Evolutionary conservation across 1,140 invertebrate species (phyloP), one percentile per base, ranked within the genome.

Genomic region (Scaptomyza graminum): DNA sequence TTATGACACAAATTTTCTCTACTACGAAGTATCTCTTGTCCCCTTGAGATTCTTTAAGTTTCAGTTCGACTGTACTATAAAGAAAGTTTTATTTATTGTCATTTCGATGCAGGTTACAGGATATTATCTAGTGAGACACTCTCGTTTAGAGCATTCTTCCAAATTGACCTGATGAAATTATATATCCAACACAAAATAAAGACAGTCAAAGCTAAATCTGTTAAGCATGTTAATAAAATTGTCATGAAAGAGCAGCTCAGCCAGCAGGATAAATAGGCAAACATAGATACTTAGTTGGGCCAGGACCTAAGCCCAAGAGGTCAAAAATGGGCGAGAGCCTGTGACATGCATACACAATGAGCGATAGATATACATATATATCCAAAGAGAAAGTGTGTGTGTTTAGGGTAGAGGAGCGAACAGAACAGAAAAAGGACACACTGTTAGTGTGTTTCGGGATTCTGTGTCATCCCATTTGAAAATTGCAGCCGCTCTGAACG

Each of bases 171-270:
- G 31, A 46, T 11, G 16, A 61, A 59, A 44, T 65, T 65, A 71
- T 43, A 46, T n/a, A 18, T 18, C 31, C 7, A 34, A 34, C 9
- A 44, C 12, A 15, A 13, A 52, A 46, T 65, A 62, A 39, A 67
- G 39, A 54, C 44, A 65, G 46, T 65, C 68, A 66, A 57, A 65
- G 66, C 57, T 65, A 37, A 39, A 56, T 43, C 55, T 62, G 62
- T 49, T 69, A 79, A 75, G 77, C 79, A 70, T 79, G 78, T 83
- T 90, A 90, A 90, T 90, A 83, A 90, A 90, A 90, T 71, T 83
- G 87, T 73, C 88, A 75, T 68, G 81, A 81, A 61, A 65, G 63
- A 55, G 66, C 67, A 34, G 67, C 66, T 77, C 18, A 61, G 65
- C 37, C 87, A 69, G 85, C 76, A 56, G 78, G 87, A 79, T 47